phyloP scores from a whole-genome alignment of 2,113 vertebrate genomes.

The Microcebus murinus region DNA sequence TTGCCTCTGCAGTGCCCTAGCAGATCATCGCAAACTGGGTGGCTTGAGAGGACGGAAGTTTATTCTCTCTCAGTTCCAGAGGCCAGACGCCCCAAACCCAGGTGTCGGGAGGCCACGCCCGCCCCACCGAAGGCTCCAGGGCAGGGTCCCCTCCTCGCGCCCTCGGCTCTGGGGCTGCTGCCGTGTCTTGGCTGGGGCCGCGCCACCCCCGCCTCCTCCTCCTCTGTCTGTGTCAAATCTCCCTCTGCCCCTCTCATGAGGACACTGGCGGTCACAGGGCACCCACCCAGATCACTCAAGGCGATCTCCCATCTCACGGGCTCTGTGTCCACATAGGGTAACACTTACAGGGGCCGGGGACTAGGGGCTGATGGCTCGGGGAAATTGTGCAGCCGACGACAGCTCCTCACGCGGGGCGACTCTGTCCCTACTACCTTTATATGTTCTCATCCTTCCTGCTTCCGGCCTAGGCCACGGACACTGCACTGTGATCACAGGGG shows the following conservation, averaged over 20 bases:
- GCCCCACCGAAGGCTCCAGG: background rate
- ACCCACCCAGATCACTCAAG: background rate
- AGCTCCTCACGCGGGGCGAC: background rate
- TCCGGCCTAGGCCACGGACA: background rate
- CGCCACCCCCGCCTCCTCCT: too few species aligned
- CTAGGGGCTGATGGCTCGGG: rapidly evolving
- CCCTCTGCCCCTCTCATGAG: rapidly evolving
- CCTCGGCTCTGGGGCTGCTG: background rate
- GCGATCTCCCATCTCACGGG: background rate
- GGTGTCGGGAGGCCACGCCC: background rate
- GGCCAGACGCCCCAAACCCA: too few species aligned
- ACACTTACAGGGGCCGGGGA: background rate
- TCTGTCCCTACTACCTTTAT: background rate
- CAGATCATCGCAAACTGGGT: too few species aligned
- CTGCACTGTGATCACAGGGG: rapidly evolving
- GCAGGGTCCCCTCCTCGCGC: rapidly evolving
- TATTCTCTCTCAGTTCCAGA: background rate
- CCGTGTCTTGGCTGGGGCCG: background rate
- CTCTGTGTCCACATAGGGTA: too few species aligned
- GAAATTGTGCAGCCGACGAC: too few species aligned
- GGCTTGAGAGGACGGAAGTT: background rate
- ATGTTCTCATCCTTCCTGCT: background rate
- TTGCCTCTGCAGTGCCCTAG: background rate
- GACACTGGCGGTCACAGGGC: background rate
- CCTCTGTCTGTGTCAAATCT: background rate